These are phyloP conservation scores for Malurus leucopterus DNA, from an alignment of 2,797 vertebrate genomes.

Conservation along the genomic window DNA sequence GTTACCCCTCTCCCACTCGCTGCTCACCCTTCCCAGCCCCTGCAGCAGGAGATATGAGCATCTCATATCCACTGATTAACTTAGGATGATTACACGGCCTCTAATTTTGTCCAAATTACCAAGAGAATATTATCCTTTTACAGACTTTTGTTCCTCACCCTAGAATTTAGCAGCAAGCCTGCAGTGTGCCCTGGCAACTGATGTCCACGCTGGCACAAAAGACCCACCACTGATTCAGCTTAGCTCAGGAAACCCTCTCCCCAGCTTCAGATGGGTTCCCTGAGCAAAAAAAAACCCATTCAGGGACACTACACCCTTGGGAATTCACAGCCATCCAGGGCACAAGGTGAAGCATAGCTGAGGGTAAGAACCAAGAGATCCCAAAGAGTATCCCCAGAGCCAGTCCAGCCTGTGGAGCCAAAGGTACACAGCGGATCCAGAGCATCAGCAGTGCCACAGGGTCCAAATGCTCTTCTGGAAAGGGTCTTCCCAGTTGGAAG, in stretches of 20 bases:
- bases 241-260: background rate
- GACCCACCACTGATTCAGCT: background rate
- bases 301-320: background rate
- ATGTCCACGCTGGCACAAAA: rapidly evolving
- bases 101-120: background rate
- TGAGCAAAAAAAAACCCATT: rapidly evolving
- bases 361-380: background rate
- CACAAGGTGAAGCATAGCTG: background rate
- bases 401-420: background rate
- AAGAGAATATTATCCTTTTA: background rate
- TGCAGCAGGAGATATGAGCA: background rate
- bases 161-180: background rate
- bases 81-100: background rate
- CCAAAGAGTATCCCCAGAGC: rapidly evolving
- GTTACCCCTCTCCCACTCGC: background rate
- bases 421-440: rapidly evolving
- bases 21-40: background rate
- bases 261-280: too few species aligned
- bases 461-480: background rate
- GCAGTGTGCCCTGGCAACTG: background rate
- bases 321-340: rapidly evolving
- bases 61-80: background rate
- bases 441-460: background rate
- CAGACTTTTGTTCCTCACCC: background rate
- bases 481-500: background rate